These are phyloP conservation scores for Trichogramma evanescens DNA, from an alignment of 2,888 invertebrate species.

Conservation along the genomic window DNA sequence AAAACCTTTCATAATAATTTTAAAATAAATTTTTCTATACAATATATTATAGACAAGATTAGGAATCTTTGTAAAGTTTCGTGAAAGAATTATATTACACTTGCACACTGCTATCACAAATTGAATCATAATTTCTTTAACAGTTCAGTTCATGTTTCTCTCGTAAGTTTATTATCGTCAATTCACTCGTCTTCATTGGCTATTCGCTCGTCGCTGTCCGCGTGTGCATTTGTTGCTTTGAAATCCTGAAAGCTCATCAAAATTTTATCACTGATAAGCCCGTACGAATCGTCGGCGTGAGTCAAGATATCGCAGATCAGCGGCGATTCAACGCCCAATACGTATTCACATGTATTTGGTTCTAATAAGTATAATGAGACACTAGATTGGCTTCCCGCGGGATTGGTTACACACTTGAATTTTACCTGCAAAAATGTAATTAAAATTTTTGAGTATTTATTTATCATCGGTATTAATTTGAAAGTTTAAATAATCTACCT, in stretches of 20 bases:
- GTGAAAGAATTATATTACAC: background rate
- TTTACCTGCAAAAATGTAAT: conserved; percentile 51
- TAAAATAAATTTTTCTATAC: background rate
- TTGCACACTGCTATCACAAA: background rate
- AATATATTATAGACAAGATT: background rate
- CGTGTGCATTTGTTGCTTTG: conserved; percentile 27
- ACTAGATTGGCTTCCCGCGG: conserved; percentile 64
- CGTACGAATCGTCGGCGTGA: conserved; percentile 69
- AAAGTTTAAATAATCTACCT: conserved; percentile 47
- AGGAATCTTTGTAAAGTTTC: too few species aligned
- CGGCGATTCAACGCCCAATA: conserved; percentile 89
- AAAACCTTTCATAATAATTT: background rate
- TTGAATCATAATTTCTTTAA: background rate
- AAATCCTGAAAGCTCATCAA: conserved; percentile 32
- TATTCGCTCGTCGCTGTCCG: conserved; percentile 36
- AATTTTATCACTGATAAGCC: conserved; percentile 53
- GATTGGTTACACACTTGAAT: conserved; percentile 66
- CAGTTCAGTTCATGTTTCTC: background rate
- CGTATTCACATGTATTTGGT: conserved; percentile 88
- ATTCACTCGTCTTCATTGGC: conserved; percentile 41
- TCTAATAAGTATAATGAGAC: conserved; percentile 85
- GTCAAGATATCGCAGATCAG: conserved; percentile 80
- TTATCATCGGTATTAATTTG: background rate
- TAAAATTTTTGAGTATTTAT: background rate
- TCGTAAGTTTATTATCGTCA: background rate